These are phyloP conservation scores for Timema cristinae DNA, from an alignment of 2,888 invertebrate species.

Conservation along the genomic window DNA sequence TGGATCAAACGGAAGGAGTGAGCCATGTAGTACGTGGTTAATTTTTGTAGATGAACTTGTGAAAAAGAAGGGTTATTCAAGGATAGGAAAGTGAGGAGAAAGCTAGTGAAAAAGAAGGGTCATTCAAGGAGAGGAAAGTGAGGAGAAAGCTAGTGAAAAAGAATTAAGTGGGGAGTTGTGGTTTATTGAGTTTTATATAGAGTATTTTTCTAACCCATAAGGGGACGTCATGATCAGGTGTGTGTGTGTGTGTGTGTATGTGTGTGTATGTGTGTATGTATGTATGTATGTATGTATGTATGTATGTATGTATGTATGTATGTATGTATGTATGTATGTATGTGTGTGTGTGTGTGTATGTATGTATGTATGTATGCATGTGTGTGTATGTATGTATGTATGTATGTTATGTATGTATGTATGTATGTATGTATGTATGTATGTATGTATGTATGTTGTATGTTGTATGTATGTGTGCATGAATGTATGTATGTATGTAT, in stretches of 20 bases:
- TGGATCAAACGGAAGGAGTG: too few relatives aligned
- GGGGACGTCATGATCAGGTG: background rate
- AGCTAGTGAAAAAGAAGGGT: too few relatives aligned
- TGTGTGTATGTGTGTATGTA: background rate
- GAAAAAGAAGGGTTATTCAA: too few relatives aligned
- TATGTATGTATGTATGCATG: background rate
- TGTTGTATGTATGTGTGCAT: too few relatives aligned
- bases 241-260: conserved; percentile 11
- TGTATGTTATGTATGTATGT: conserved; percentile 1
- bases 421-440: background rate
- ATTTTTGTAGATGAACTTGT: too few relatives aligned
- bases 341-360: background rate
- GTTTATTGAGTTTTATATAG: too few relatives aligned
- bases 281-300: background rate
- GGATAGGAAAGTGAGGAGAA: too few relatives aligned
- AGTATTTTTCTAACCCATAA: background rate
- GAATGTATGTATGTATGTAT: too few relatives aligned
- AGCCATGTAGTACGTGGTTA: too few relatives aligned
- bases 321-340: conserved; percentile 11
- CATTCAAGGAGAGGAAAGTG: too few relatives aligned
- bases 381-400: conserved; percentile 2
- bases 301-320: background rate
- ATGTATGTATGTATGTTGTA: background rate
- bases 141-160: too few relatives aligned
- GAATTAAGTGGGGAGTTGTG: too few relatives aligned